phyloP scores from a whole-genome alignment of 2,888 invertebrate genomes.

The Sinelater perroti region DNA sequence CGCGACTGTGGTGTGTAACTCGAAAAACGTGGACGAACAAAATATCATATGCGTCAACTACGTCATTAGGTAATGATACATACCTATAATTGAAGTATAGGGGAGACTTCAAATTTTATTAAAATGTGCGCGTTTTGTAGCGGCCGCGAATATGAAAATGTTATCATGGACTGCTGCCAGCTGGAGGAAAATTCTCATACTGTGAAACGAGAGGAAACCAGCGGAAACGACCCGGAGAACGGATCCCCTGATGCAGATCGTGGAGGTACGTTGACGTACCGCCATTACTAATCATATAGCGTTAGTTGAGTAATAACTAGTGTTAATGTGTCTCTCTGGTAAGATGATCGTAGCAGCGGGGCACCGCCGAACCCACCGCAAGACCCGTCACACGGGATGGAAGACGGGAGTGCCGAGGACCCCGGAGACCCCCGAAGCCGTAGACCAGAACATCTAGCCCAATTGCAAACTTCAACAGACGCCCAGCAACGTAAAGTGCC shows the following conservation, averaged over 20 bases:
- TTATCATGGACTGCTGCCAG: slow-evolving; percentile 94
- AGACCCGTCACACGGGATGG: slow-evolving; percentile 58
- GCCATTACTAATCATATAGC: slow-evolving; percentile 56
- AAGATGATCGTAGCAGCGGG: slow-evolving; percentile 67
- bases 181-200: slow-evolving; percentile 82
- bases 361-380: slow-evolving; percentile 65
- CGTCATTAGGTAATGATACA: slow-evolving; percentile 81
- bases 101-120: slow-evolving; percentile 1
- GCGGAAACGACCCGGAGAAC: slow-evolving; percentile 82
- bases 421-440: slow-evolving; percentile 65
- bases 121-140: too few species aligned
- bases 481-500: slow-evolving; percentile 54
- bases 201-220: slow-evolving; percentile 84
- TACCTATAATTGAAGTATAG: slow-evolving; percentile 7
- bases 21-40: slow-evolving; percentile 96
- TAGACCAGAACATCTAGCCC: slow-evolving; percentile 63
- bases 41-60: slow-evolving; percentile 98
- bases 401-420: slow-evolving; percentile 56
- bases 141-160: slow-evolving; percentile 87
- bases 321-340: slow-evolving; percentile 55
- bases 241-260: slow-evolving; percentile 88
- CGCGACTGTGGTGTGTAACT: slow-evolving; percentile 94
- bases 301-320: slow-evolving; percentile 52
- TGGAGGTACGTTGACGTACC: slow-evolving; percentile 66
- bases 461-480: slow-evolving; percentile 59